Evolutionary conservation across 2,113 vertebrate species (phyloP), one percentile per base, ranked within the genome.

Genomic region (Rhizomys pruinosus): DNA sequence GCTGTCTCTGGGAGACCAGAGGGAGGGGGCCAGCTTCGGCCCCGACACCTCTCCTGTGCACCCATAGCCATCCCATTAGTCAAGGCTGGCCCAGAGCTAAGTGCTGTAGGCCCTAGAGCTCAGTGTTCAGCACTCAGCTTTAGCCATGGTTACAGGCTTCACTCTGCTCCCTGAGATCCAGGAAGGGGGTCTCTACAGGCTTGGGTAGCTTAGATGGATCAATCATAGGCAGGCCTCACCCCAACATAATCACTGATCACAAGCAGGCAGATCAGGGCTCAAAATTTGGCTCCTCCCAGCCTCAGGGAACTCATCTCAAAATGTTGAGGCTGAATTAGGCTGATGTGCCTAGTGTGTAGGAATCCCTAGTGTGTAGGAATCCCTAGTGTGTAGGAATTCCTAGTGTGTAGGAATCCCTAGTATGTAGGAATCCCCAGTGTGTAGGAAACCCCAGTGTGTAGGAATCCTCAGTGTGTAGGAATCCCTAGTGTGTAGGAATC

Each of bases 211-310:
- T 13, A 1, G 25, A 8, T 1, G 16, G 73, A 61, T 9, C n/a
- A n/a, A n/a, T n/a, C 42, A 1, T 22, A 52, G 84, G 4, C 63
- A n/a, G 42, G 47, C n/a, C n/a, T 34, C n/a, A 37, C 71, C 74
- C 68, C 23, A 0, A 7, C 22, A 1, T 15, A 0, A 6, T 37
- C 7, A 6, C n/a, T 19, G 17, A 19, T 25, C 19, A n/a, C 11
- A 68, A 63, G 42, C 52, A 44, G 39, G 37, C 10, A 1, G 44
- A 59, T 2, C 47, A 16, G 57, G n/a, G 29, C n/a, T 73, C 34
- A 9, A 64, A 32, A 23, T 44, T 73, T 25, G 47, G 29, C 42
- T 81, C 78, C 55, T 47, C 72, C 47, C 52, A 39, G n/a, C 72
- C 39, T 87, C 32, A 5, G 47, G 47, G 42, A 6, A 20, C n/a